Evolutionary conservation across 1,140 invertebrate genomes (phyloP).

Genomic region (Drosophila navojoa): DNA sequence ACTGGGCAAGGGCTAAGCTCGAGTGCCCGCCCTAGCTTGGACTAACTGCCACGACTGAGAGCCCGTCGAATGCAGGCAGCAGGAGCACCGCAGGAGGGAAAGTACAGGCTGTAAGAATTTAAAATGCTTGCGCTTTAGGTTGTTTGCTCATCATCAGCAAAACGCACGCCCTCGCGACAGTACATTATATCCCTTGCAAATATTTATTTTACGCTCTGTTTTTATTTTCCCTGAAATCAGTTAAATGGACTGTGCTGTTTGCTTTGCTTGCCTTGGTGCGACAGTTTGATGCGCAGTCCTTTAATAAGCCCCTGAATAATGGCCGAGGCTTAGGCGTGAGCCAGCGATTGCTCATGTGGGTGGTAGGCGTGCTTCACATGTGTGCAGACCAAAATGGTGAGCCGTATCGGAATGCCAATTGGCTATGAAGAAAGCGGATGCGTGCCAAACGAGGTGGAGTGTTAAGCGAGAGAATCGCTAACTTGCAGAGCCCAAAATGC

Average conservation of each 20-base stretch:
- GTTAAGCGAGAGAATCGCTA: constrained; percentile 17
- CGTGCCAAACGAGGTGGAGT: too few species aligned
- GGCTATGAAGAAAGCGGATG: constrained; percentile 7
- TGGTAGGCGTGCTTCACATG: constrained; percentile 23
- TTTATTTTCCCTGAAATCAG: constrained; percentile 58
- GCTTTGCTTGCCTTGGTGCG: constrained; percentile 43
- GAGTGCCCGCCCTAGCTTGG: not conserved
- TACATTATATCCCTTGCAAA: constrained; percentile 76
- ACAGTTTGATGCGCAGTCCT: constrained; percentile 54
- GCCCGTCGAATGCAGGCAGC: constrained; percentile 42
- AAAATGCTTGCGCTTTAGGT: constrained; percentile 53
- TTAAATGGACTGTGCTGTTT: constrained; percentile 80
- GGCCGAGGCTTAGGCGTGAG: constrained; percentile 41
- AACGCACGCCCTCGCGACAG: constrained; percentile 28
- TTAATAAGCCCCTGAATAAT: constrained; percentile 77
- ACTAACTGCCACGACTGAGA: constrained; percentile 13
- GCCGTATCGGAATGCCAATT: constrained; percentile 36
- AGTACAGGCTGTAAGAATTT: constrained; percentile 46
- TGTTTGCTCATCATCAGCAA: constrained; percentile 44
- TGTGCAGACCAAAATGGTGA: constrained; percentile 59
- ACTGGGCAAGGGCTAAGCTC: not conserved
- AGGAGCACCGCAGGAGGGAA: constrained; percentile 30
- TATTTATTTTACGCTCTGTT: constrained; percentile 72
- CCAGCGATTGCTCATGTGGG: constrained; percentile 30
- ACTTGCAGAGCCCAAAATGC: constrained; percentile 12